A percentile compares a stretch with the other conserved stretches of the same genome.
Conservation (phyloP, 1,140 invertebrate species). For the Rhizoglyphus robini region DNA sequence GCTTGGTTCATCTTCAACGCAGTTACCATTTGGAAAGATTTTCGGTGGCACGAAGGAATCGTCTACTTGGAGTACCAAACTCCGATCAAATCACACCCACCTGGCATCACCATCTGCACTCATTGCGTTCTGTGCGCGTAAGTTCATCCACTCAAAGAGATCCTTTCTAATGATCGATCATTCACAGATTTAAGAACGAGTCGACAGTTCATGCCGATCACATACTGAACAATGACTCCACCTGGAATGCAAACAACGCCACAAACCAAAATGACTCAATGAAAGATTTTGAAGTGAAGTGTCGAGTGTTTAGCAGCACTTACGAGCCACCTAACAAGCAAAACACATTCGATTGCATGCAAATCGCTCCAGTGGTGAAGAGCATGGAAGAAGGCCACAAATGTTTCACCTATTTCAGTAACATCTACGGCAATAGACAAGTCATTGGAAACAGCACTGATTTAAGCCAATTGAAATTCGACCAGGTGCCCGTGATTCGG, state of each 20-base stretch:
- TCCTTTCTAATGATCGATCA: not conserved
- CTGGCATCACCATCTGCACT: not conserved
- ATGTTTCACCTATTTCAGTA: constrained; percentile 12
- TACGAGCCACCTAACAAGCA: too few relatives aligned
- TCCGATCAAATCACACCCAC: not conserved
- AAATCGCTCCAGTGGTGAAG: not conserved
- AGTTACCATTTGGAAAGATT: not conserved
- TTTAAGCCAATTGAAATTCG: not conserved
- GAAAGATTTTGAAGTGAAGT: not conserved
- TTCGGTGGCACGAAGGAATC: not conserved
- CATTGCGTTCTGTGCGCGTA: not conserved
- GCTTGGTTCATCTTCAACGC: not conserved
- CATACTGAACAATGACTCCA: not conserved
- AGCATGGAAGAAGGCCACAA: constrained; percentile 7
- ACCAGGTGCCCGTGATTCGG: not conserved
- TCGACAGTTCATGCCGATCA: not conserved
- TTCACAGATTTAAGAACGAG: not conserved
- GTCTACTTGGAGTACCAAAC: not conserved
- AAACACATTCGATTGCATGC: not conserved
- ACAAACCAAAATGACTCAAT: not conserved
- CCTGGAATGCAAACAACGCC: not conserved
- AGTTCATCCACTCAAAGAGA: not conserved
- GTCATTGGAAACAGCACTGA: not conserved
- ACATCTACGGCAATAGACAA: not conserved
- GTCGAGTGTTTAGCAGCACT: not conserved